These are phyloP conservation scores for Perdita meconis DNA, from an alignment of 2,888 invertebrate genomes.

Conservation along the genomic window DNA sequence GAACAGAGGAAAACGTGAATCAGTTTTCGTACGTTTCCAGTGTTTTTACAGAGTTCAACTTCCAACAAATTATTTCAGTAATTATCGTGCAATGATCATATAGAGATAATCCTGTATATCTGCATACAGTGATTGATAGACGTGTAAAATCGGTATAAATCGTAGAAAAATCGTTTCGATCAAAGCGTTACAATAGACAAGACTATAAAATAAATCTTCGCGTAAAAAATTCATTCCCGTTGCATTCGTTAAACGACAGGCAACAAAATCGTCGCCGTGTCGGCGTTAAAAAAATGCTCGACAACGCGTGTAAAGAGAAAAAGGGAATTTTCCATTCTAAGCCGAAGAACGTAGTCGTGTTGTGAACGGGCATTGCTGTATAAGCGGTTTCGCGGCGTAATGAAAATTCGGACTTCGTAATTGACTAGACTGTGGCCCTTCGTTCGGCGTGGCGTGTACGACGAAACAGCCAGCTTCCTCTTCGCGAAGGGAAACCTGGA, in stretches of 20 bases:
- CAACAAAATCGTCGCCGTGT: conserved; percentile 7
- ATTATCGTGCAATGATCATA: neutral
- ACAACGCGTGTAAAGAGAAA: neutral
- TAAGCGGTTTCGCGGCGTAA: conserved; percentile 17
- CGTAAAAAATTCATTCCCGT: conserved; percentile 23
- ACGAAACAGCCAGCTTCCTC: conserved; percentile 46
- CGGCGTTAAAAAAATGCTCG: neutral
- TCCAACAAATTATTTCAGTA: neutral
- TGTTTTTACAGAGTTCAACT: too few relatives aligned
- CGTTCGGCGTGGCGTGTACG: conserved; percentile 52
- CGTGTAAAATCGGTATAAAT: conserved; percentile 4
- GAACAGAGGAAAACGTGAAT: neutral
- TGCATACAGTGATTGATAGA: neutral
- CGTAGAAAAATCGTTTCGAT: conserved; percentile 29
- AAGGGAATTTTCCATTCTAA: conserved; percentile 1
- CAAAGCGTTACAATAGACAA: conserved; percentile 21
- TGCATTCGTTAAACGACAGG: neutral
- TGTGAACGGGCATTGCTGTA: conserved; percentile 2
- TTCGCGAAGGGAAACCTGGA: conserved; percentile 10
- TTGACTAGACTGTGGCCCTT: conserved; percentile 65
- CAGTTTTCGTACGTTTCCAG: too few relatives aligned
- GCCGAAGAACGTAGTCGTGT: conserved; percentile 26
- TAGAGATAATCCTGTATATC: neutral
- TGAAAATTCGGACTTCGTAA: conserved; percentile 60
- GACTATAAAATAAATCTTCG: conserved; percentile 26